phyloP scores from a whole-genome alignment of 2,888 invertebrate species.

The Gymnocheta viridis region DNA sequence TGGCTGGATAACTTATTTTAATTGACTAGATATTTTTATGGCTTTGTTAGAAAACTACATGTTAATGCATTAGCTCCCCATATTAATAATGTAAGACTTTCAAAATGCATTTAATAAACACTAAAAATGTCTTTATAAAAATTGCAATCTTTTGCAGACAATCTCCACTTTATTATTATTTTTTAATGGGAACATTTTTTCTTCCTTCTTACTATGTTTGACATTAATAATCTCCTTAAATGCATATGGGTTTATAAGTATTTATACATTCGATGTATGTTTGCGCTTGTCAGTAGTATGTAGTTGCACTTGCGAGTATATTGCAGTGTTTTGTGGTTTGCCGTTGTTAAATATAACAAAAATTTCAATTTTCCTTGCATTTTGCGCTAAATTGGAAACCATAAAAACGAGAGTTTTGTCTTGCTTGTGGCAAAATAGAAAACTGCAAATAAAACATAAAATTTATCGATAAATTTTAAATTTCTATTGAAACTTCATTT shows the following conservation, averaged over 20 bases:
- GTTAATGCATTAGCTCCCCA: neutral
- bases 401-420: neutral
- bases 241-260: neutral
- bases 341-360: neutral
- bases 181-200: constrained; percentile 7
- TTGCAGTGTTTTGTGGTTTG: neutral
- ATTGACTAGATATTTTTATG: too few species aligned
- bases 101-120: neutral
- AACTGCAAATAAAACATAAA: neutral
- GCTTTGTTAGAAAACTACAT: too few species aligned
- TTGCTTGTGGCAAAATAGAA: neutral
- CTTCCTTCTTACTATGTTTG: neutral
- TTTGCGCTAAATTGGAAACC: neutral
- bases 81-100: neutral
- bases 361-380: neutral
- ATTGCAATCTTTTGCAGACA: constrained; percentile 8
- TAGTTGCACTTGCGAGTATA: neutral
- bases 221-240: neutral
- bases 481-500: neutral
- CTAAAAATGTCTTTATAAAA: constrained; percentile 6
- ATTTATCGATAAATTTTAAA: neutral
- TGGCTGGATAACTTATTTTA: too few species aligned
- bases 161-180: neutral
- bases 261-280: too few species aligned
- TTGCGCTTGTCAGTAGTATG: neutral